phyloP scores from a whole-genome alignment of 2,797 vertebrate species.

The Amniataba percoides region DNA sequence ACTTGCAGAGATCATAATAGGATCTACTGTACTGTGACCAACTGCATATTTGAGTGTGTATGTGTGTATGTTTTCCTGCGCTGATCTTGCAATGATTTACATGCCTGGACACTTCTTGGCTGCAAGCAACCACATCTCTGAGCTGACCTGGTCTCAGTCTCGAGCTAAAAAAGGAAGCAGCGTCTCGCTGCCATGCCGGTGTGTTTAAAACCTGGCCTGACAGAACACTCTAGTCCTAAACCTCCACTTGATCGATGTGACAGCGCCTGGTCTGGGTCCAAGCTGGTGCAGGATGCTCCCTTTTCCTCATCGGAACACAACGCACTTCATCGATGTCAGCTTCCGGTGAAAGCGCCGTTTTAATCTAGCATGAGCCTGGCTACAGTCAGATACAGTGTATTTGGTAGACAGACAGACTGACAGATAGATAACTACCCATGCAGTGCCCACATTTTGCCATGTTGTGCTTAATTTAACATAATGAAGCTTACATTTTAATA shows the following conservation, averaged over 20 bases:
- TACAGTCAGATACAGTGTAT: not conserved
- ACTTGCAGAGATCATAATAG: constrained; percentile 35
- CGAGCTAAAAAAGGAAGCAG: constrained; percentile 79
- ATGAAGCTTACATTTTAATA: too few relatives aligned
- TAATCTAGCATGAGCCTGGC: constrained; percentile 5
- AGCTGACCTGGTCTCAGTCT: constrained; percentile 64
- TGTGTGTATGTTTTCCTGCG: constrained; percentile 36
- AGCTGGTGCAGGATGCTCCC: constrained; percentile 18
- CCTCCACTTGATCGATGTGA: constrained; percentile 64
- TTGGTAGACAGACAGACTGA: not conserved
- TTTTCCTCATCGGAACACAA: not conserved
- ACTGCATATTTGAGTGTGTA: constrained; percentile 26
- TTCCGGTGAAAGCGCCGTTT: constrained; percentile 17
- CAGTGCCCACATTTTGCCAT: too few relatives aligned
- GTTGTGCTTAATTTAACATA: too few relatives aligned
- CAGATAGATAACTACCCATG: not conserved
- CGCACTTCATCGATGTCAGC: constrained; percentile 10
- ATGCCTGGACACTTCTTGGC: constrained; percentile 59
- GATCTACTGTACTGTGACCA: constrained; percentile 49
- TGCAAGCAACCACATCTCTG: constrained; percentile 66
- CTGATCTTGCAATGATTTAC: constrained; percentile 61
- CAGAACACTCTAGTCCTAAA: constrained; percentile 62
- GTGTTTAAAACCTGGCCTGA: constrained; percentile 71
- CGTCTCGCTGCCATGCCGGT: constrained; percentile 41
- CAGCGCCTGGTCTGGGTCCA: constrained; percentile 40